Conservation (phyloP, 1,140 invertebrate genomes). For the Drosophila arizonae region DNA sequence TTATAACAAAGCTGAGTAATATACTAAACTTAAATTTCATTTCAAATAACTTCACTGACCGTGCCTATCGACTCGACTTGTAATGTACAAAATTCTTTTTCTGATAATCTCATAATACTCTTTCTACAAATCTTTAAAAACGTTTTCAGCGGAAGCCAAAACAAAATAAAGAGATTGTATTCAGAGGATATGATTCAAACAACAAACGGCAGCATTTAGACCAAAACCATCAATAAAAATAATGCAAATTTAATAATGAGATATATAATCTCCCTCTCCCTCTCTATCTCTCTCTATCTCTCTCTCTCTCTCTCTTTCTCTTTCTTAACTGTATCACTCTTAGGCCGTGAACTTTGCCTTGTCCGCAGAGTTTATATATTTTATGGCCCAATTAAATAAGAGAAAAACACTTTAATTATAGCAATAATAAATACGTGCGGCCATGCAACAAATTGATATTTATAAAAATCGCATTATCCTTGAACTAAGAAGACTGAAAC, state of each 20-base stretch:
- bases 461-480: slow-evolving; percentile 54
- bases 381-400: slow-evolving; percentile 22
- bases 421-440: slow-evolving; percentile 2
- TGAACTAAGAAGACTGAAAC: slow-evolving; percentile 56
- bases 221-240: not conserved
- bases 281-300: too few relatives aligned
- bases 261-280: not conserved
- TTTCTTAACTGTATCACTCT: not conserved
- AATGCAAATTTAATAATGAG: not conserved
- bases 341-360: slow-evolving; percentile 21
- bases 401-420: slow-evolving; percentile 31
- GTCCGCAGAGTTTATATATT: slow-evolving; percentile 7
- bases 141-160: slow-evolving; percentile 24
- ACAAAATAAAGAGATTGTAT: slow-evolving; percentile 21
- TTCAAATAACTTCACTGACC: too few relatives aligned
- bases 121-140: not conserved
- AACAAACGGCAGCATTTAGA: not conserved
- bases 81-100: not conserved
- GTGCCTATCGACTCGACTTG: not conserved
- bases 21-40: not conserved
- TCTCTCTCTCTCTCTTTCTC: too few relatives aligned
- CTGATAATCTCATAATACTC: not conserved
- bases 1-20: not conserved
- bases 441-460: slow-evolving; percentile 9
- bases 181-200: slow-evolving; percentile 38